Conservation (phyloP, 2,888 invertebrate species). For the Mycalesis mineus region DNA sequence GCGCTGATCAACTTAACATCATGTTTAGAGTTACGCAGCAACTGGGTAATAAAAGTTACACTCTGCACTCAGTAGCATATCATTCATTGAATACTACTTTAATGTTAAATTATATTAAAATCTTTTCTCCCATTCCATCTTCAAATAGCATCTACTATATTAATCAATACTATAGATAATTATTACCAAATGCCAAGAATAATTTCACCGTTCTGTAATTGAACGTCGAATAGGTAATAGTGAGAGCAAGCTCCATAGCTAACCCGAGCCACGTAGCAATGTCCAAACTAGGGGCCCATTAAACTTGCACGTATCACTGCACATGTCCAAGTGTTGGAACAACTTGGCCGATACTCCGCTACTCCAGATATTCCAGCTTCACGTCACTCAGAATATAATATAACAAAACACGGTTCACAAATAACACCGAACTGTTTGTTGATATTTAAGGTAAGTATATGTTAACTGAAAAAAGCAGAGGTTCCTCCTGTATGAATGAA, state of each 20-base stretch:
- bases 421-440: too few relatives aligned
- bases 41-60: too few relatives aligned
- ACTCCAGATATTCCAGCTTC: conserved; percentile 16
- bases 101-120: too few relatives aligned
- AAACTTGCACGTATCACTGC: conserved; percentile 38
- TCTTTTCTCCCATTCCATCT: too few relatives aligned
- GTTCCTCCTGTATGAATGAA: too few relatives aligned
- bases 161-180: background rate
- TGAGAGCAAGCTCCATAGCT: background rate
- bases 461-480: too few relatives aligned
- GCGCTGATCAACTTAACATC: too few relatives aligned
- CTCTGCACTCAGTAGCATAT: too few relatives aligned
- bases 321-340: conserved; percentile 36
- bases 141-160: too few relatives aligned
- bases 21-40: too few relatives aligned
- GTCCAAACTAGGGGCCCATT: conserved; percentile 29
- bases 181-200: background rate
- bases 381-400: background rate
- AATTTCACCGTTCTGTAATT: background rate
- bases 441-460: too few relatives aligned
- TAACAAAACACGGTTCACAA: background rate
- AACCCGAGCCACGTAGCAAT: conserved; percentile 12
- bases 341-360: conserved; percentile 42
- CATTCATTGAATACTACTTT: too few relatives aligned
- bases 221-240: background rate